Evolutionary conservation across 2,113 vertebrate species (phyloP).

Genomic region (Oophaga pumilio): DNA sequence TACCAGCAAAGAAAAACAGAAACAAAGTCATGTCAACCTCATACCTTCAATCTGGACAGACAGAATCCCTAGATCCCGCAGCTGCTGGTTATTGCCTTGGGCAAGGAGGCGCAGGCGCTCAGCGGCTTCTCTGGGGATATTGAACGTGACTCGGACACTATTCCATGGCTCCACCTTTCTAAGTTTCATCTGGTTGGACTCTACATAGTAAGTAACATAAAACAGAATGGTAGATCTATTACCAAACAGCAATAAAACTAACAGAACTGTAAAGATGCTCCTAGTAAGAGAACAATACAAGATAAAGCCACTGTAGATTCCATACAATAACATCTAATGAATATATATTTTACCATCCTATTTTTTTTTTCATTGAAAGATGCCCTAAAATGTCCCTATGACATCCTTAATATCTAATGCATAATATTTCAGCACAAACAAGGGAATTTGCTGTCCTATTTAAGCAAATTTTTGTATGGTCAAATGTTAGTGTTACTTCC

Average conservation of each 20-base stretch:
- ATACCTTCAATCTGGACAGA: constrained; percentile 98
- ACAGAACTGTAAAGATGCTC: not conserved
- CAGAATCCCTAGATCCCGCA: constrained; percentile 95
- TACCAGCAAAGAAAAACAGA: not conserved
- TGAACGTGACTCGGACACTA: constrained; percentile 96
- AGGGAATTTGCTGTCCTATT: too few relatives aligned
- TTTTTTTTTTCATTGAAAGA: too few relatives aligned
- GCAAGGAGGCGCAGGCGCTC: constrained; percentile 91
- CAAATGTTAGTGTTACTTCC: too few relatives aligned
- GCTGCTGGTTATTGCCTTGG: constrained; percentile 96
- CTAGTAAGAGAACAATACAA: constrained; percentile 45
- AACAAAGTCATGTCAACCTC: not conserved
- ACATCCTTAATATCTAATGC: too few relatives aligned
- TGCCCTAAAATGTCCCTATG: too few relatives aligned
- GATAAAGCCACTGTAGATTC: too few relatives aligned
- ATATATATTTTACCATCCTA: too few relatives aligned
- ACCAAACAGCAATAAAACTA: not conserved
- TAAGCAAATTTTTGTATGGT: too few relatives aligned
- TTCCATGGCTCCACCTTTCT: constrained; percentile 96
- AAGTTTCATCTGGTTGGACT: constrained; percentile 79
- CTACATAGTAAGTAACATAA: constrained; percentile 67
- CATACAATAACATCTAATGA: too few relatives aligned
- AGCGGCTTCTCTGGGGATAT: constrained; percentile 94
- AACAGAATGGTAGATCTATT: not conserved
- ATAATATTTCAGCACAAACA: too few relatives aligned